Evolutionary conservation across 1,140 invertebrate genomes (phyloP).

Genomic region (Oncopodura yosiiana): DNA sequence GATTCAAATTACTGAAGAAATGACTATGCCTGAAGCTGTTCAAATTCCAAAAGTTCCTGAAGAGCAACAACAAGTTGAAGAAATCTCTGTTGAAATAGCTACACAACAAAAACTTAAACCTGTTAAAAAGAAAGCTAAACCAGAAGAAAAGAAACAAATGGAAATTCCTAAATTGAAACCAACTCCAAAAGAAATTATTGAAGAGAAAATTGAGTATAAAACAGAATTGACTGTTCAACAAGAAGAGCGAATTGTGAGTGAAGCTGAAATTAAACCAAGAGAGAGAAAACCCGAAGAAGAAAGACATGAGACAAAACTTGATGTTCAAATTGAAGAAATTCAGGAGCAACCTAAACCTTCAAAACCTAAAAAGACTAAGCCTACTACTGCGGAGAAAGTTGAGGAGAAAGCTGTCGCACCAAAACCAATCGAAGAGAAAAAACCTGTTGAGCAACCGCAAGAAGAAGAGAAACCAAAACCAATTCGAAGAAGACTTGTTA

Average conservation of each 20-base stretch:
- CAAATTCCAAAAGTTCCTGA: background rate
- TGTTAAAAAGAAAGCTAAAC: background rate
- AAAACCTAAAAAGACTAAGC: background rate
- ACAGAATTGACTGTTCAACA: constrained; percentile 22
- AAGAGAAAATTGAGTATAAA: constrained; percentile 23
- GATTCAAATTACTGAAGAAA: too few species aligned
- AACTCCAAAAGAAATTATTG: constrained; percentile 17
- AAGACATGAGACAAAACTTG: too few species aligned
- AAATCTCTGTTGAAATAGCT: background rate
- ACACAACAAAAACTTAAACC: constrained; percentile 4
- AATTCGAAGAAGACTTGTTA: too few species aligned
- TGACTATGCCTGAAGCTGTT: too few species aligned
- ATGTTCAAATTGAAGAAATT: constrained; percentile 7
- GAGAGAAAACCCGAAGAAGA: background rate
- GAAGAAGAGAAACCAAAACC: too few species aligned
- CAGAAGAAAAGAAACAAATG: too few species aligned
- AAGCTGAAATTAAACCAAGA: constrained; percentile 9
- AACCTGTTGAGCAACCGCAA: too few species aligned
- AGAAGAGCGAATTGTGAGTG: constrained; percentile 7
- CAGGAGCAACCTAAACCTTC: background rate
- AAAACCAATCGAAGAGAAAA: too few species aligned
- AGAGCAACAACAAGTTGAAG: background rate
- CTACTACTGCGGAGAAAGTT: too few species aligned
- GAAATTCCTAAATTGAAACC: constrained; percentile 11
- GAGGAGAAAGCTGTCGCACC: constrained; percentile 3